Evolutionary conservation across 1,140 invertebrate species (phyloP).

Genomic region (Polypedilum pembai): DNA sequence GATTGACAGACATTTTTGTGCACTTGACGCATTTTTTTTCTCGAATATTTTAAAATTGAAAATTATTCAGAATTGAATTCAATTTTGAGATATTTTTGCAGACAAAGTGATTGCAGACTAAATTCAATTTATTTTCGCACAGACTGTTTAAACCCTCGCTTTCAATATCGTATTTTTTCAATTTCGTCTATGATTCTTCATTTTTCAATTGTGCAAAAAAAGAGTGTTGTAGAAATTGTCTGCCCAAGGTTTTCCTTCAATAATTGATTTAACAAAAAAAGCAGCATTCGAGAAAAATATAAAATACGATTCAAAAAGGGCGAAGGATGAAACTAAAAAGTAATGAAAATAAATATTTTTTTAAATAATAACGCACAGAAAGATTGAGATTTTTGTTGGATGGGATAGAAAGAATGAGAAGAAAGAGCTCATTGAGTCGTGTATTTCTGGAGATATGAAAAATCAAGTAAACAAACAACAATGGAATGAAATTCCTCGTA

Average conservation of each 20-base stretch:
- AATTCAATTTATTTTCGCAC: too few relatives aligned
- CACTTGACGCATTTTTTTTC: not conserved
- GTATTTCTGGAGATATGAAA: conserved; percentile 1
- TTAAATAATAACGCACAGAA: not conserved
- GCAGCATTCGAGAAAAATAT: not conserved
- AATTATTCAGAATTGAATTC: too few relatives aligned
- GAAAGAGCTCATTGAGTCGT: not conserved
- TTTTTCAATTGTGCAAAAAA: not conserved
- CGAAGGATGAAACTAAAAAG: not conserved
- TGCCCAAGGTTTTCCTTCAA: not conserved
- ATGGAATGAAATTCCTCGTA: not conserved
- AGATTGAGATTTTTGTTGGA: not conserved
- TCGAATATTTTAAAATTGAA: not conserved
- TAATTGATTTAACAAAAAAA: conserved; percentile 12
- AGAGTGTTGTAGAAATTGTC: not conserved
- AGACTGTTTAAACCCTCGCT: too few relatives aligned
- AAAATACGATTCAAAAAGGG: not conserved
- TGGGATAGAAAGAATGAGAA: not conserved
- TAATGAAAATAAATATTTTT: not conserved
- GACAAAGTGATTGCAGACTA: too few relatives aligned
- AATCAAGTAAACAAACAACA: not conserved
- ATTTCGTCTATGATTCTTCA: not conserved
- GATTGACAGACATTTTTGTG: not conserved
- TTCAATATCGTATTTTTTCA: not conserved
- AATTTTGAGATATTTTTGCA: too few relatives aligned